Evolutionary conservation across 2,797 vertebrate species (phyloP).

Genomic region (Xiphophorus birchmanni): DNA sequence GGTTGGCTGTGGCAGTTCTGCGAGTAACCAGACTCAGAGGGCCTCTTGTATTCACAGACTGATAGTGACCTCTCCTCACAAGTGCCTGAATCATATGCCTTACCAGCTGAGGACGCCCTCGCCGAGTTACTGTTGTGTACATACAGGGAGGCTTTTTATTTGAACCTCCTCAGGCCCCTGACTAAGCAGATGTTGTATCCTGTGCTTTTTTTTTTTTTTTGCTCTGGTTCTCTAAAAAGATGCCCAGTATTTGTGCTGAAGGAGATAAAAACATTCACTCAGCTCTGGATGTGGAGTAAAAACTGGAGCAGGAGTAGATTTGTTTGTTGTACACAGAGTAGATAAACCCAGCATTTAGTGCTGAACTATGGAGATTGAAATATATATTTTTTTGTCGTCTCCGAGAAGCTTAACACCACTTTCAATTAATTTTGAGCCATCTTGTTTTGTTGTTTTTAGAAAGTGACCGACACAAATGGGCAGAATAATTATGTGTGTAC

Average conservation of each 20-base stretch:
- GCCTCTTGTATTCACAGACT: constrained; percentile 56
- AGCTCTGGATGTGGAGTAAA: not conserved
- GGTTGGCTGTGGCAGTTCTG: constrained; percentile 34
- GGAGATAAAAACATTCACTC: not conserved
- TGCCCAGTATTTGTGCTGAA: constrained; percentile 5
- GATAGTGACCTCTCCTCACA: constrained; percentile 53
- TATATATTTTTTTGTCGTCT: not conserved
- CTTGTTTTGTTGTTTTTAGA: not conserved
- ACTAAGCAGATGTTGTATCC: constrained; percentile 9
- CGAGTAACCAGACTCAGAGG: constrained; percentile 53
- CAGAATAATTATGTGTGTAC: not conserved
- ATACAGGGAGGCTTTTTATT: constrained; percentile 30
- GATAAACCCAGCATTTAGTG: constrained; percentile 1
- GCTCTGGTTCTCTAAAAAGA: not conserved
- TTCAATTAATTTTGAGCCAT: not conserved
- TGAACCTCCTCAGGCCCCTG: constrained; percentile 19
- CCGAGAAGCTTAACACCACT: not conserved
- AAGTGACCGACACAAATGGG: not conserved
- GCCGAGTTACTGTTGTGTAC: constrained; percentile 49
- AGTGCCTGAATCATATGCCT: constrained; percentile 65
- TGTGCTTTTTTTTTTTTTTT: constrained; percentile 10
- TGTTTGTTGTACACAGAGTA: constrained; percentile 10
- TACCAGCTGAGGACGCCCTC: constrained; percentile 50
- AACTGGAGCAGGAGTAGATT: not conserved
- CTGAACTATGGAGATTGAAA: not conserved